Base-by-base conservation (phyloP, 2,113 vertebrate genomes). In the Haplotaxodon microlepis region DNA sequence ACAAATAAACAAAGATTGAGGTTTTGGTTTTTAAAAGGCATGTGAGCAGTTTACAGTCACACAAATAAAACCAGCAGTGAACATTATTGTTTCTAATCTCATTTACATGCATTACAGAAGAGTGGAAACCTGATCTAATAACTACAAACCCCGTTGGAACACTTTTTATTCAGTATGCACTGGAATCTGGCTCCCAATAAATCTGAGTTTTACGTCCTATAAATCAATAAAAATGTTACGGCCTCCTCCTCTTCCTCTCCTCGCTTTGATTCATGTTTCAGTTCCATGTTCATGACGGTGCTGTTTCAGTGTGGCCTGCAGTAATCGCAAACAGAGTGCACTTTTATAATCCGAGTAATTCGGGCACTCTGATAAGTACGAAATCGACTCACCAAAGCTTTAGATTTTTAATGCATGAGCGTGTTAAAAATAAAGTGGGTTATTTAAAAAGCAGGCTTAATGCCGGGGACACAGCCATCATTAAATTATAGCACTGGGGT, bases 281-380 rank as follows among this genome's bases (percentile, higher is more conserved):
- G 71, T 83, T 90, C 85, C 42, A 53, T 16, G 82, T 87, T 91
- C 38, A 51, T 19, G 82, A 57, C 4, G 8, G 17, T 4, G 71
- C 84, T 5, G 81, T 85, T 88, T 84, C 38, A 84, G 82, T 13
- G 71, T 31, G 31, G 69, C 84, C 2, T 4, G 47, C 57, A 31
- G 56, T 84, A 88, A 89, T 91, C 86, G 14, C 85, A 86, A 88
- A 87, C 81, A 36, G 71, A 85, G 85, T 40, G 86, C 63, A 10
- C 83, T 88, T 92, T 90, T 81, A 88, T 92, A 93, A 94, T 94
- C 89, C 76, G 80, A 83, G 71, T 92, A 66, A 92, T 86, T 92
- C 90, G 42, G 86, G 61, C 83, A 50, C 78, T 47, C 69, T 82
- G 78, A 88, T 90, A 76, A 91, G 66, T 34, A 89, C 61, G 40